Percentiles rank a stretch among this genome's conserved stretches.
Evolutionary conservation across 2,888 invertebrate genomes (phyloP).

Genomic region (Molorchus minor): DNA sequence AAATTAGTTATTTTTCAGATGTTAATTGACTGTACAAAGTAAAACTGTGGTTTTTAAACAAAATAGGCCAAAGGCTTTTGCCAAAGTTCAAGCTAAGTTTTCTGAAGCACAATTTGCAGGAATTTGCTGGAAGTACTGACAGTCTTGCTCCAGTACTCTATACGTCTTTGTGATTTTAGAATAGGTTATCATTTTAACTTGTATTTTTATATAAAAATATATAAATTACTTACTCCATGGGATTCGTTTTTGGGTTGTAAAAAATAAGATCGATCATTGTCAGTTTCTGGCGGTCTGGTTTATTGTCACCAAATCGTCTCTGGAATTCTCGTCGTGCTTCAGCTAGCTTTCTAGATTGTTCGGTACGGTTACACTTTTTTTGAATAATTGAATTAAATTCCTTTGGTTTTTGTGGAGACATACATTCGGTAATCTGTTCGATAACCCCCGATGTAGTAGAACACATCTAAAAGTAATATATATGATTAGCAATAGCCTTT

Average conservation of each 20-base stretch:
- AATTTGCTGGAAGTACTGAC: too few relatives aligned
- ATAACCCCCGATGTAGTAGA: slow-evolving; percentile 50
- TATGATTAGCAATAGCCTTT: too few relatives aligned
- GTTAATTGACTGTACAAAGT: too few relatives aligned
- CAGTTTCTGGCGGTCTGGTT: slow-evolving; percentile 73
- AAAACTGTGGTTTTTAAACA: too few relatives aligned
- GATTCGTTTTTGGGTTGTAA: slow-evolving; percentile 85
- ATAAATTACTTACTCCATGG: slow-evolving; percentile 74
- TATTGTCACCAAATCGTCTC: slow-evolving; percentile 64
- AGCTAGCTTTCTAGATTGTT: slow-evolving; percentile 65
- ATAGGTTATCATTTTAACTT: too few relatives aligned
- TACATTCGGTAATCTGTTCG: slow-evolving; percentile 43
- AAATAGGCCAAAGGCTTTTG: too few relatives aligned
- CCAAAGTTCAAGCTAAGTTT: too few relatives aligned
- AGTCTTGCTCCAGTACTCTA: too few relatives aligned
- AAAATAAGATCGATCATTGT: slow-evolving; percentile 94
- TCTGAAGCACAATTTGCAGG: too few relatives aligned
- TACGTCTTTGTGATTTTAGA: too few relatives aligned
- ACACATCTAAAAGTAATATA: slow-evolving; percentile 55
- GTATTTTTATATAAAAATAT: too few relatives aligned
- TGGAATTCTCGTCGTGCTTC: slow-evolving; percentile 67
- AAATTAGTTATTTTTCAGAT: too few relatives aligned
- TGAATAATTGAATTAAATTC: slow-evolving; percentile 47
- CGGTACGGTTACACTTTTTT: slow-evolving; percentile 58
- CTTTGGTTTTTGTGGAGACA: slow-evolving; percentile 41